These are phyloP conservation scores for Drosophila saltans DNA, from an alignment of 1,140 invertebrate species.

Conservation along the genomic window DNA sequence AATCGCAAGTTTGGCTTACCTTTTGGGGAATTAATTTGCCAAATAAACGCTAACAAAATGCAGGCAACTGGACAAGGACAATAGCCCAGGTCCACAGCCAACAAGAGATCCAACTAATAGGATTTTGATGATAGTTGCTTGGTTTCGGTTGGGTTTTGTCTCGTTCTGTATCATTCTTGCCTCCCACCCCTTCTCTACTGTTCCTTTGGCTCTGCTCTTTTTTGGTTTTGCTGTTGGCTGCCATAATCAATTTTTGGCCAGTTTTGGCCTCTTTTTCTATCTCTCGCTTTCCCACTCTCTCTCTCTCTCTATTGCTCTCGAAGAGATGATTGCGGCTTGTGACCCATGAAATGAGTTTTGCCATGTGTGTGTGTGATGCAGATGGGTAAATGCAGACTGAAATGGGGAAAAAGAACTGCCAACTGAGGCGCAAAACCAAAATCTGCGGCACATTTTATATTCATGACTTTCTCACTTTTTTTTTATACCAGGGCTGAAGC, in stretches of 20 bases:
- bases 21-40: conserved; percentile 82
- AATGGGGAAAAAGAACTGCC: conserved; percentile 56
- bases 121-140: conserved; percentile 80
- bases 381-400: conserved; percentile 22
- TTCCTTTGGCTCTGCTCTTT: conserved; percentile 19
- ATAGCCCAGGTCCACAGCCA: conserved; percentile 45
- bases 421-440: conserved; percentile 72
- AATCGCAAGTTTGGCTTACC: conserved; percentile 81
- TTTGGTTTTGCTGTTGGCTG: conserved; percentile 45
- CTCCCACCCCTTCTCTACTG: conserved; percentile 29
- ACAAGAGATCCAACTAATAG: conserved; percentile 72
- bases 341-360: conserved; percentile 82
- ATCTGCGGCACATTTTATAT: conserved; percentile 73
- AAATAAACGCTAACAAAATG: conserved; percentile 81
- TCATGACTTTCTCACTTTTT: conserved; percentile 54
- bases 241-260: conserved; percentile 80
- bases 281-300: conserved; percentile 8
- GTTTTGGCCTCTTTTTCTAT: conserved; percentile 36
- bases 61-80: conserved; percentile 77
- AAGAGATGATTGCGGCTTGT: conserved; percentile 68
- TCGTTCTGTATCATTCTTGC: conserved; percentile 8
- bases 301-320: conserved; percentile 33
- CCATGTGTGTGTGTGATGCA: conserved; percentile 50
- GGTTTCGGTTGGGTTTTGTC: conserved; percentile 19
- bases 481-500: conserved; percentile 27